A percentile compares a stretch with the other conserved stretches of the same genome.
These are phyloP conservation scores for Galago senegalensis DNA, from an alignment of 2,797 vertebrate genomes.

Conservation along the genomic window DNA sequence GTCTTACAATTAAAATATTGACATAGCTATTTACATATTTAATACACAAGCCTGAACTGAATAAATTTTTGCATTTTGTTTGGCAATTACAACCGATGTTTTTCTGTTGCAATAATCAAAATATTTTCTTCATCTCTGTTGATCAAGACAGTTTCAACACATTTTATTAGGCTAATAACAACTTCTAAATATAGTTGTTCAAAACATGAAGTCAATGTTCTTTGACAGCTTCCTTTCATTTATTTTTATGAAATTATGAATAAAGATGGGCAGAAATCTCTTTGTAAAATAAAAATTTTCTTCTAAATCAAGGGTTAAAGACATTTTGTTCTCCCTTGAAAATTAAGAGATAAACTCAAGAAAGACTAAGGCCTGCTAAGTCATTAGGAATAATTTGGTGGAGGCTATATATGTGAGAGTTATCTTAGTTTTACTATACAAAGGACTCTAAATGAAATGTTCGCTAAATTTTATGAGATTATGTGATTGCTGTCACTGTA, in stretches of 20 bases:
- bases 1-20: background rate
- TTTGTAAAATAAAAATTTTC: background rate
- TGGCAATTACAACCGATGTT: background rate
- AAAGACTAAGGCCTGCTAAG: background rate
- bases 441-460: background rate
- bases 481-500: fast-evolving
- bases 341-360: background rate
- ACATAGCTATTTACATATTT: background rate
- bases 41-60: background rate
- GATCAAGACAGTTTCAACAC: background rate
- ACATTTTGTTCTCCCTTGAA: background rate
- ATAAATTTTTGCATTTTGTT: background rate
- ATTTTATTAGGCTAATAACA: constrained; percentile 20
- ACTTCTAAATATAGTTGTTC: background rate
- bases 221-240: constrained; percentile 12
- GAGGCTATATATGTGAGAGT: background rate
- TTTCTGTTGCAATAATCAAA: background rate
- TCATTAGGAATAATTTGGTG: background rate
- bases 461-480: fast-evolving
- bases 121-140: background rate
- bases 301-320: constrained; percentile 14
- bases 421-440: background rate
- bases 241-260: background rate
- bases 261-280: background rate
- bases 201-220: background rate